Conservation (phyloP, 2,113 vertebrate species). For the Chaetorhynchus papuensis region DNA sequence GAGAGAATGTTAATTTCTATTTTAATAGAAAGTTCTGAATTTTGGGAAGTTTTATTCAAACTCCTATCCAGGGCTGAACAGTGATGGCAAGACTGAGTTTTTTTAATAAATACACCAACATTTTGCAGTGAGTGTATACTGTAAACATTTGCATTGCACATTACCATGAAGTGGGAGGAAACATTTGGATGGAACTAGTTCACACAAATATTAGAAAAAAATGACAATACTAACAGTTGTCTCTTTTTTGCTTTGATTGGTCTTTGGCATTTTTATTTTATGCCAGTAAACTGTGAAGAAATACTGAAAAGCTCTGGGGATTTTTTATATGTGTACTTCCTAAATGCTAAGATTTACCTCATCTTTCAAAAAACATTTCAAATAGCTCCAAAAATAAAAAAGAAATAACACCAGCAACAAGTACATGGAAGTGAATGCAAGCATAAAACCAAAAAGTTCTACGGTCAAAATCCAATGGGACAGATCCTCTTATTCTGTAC, state of each 20-base stretch:
- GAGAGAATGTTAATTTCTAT: not conserved
- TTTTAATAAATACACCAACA: not conserved
- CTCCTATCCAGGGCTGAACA: not conserved
- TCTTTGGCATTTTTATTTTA: not conserved
- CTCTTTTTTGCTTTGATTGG: not conserved
- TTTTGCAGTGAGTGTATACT: not conserved
- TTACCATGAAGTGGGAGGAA: not conserved
- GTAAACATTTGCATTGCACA: not conserved
- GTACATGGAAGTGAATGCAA: not conserved
- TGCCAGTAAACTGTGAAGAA: not conserved
- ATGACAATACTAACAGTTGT: not conserved
- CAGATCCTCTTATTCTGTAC: not conserved
- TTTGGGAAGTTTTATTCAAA: not conserved
- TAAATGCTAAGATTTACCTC: not conserved
- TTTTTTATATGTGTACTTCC: not conserved
- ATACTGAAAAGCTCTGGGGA: not conserved
- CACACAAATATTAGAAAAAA: not conserved
- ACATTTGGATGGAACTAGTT: not conserved
- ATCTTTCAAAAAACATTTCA: not conserved
- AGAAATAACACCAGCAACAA: not conserved
- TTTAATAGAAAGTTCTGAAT: not conserved
- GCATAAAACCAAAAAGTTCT: not conserved
- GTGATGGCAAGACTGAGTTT: accelerated
- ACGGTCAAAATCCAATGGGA: not conserved
- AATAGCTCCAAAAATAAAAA: not conserved